Base-by-base conservation (phyloP, 2,888 invertebrate species). In the Melanophora roralis region DNA sequence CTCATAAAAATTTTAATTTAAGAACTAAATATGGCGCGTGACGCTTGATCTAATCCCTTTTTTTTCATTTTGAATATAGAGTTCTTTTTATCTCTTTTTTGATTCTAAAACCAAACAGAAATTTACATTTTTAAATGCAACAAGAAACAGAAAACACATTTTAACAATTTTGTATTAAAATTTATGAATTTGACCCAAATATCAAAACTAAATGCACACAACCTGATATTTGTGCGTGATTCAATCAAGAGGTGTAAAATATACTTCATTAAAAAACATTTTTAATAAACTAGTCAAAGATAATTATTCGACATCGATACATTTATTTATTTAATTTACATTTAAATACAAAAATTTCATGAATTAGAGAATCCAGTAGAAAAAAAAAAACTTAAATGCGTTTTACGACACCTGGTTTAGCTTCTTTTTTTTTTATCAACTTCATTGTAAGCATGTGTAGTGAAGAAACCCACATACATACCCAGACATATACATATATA, bases 101-200 rank as follows among this genome's bases (percentile, higher is more conserved):
- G 74, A 74, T 74, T 64, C 62, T 49, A 8, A 7, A 60, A 53
- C 32, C 45, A 23, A 36, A 45, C 12, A 53, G 21, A 45, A 19
- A 64, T 55, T 49, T 51, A 49, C 49, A 59, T 73, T 64, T 57
- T 57, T 32, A 19, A 55, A 16, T 16, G 36, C 12, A 57, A 59
- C 14, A 67, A 43, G 11, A 23, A 32, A 59, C 40, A 55, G 34
- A 16, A 43, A 7, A 60, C 23, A 14, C 38, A 40, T n/a, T 32
- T 53, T 43, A 65, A 57, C 47, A 65, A 73, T 57, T 45, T 38
- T 49, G 32, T 74, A 43, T 43, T n/a, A 40, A 59, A 67, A 74
- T 74, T 74, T 67, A 67, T 74, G 59, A 74, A 74, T 67, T 74
- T 74, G 67, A 67, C 74, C 74, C 59, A 67, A 67, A 67, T 74